phyloP scores from a whole-genome alignment of 2,888 invertebrate genomes.

The Homarus gammarus region DNA sequence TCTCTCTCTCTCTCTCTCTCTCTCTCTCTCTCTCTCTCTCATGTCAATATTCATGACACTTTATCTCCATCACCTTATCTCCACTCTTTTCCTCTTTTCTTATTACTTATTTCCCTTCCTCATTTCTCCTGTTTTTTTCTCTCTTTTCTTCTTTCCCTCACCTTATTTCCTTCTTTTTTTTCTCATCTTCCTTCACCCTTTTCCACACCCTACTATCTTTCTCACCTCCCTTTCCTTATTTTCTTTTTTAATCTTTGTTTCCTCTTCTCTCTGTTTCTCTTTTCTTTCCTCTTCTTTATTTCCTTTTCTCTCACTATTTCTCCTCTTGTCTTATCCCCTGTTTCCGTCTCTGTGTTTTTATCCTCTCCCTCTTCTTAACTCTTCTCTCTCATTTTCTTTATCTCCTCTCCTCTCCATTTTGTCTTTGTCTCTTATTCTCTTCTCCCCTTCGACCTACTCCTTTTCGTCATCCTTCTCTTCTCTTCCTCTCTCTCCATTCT shows the following conservation, averaged over 20 bases:
- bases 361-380: not conserved
- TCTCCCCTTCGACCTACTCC: no score
- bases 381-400: not conserved
- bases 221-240: no score
- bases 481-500: not conserved
- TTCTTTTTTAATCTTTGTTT: not conserved
- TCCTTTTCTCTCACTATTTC: not conserved
- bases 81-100: not conserved
- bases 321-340: not conserved
- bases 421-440: not conserved
- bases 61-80: not conserved
- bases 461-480: no score
- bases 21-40: not conserved
- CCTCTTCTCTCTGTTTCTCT: not conserved
- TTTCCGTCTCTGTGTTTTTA: not conserved
- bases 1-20: not conserved
- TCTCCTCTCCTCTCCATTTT: not conserved
- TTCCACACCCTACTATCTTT: not conserved
- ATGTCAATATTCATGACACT: no score
- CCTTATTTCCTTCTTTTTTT: not conserved
- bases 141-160: not conserved
- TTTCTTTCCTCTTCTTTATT: not conserved
- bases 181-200: no score
- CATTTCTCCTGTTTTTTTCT: not conserved
- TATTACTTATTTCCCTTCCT: not conserved